A percentile compares a stretch with the other conserved stretches of the same genome.
Evolutionary conservation across 2,797 vertebrate genomes (phyloP).

Genomic region (Microctenopoma stevenorrisi): DNA sequence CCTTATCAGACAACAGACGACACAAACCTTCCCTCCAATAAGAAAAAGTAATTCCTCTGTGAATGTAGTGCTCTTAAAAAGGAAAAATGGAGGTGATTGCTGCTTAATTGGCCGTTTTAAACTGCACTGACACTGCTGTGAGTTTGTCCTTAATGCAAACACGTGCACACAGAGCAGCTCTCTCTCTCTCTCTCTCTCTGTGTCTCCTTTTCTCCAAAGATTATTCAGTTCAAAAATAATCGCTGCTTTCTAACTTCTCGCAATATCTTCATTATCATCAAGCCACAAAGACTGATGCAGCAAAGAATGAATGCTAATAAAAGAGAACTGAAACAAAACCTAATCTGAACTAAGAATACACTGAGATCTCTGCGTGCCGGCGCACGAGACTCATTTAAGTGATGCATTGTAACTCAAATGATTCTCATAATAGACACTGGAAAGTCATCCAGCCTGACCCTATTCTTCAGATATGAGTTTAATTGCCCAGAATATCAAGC

Average conservation of each 20-base stretch:
- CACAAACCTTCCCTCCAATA: slow-evolving; percentile 13
- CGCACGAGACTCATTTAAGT: slow-evolving; percentile 33
- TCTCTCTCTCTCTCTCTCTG: background rate
- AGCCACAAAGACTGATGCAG: background rate
- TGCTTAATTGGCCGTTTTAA: slow-evolving; percentile 28
- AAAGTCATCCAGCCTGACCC: slow-evolving; percentile 72
- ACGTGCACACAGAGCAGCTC: background rate
- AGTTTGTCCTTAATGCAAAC: background rate
- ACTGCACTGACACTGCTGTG: background rate
- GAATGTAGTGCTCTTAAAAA: slow-evolving; percentile 23
- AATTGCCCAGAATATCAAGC: slow-evolving; percentile 79
- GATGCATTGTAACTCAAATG: slow-evolving; percentile 44
- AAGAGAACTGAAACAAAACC: slow-evolving; percentile 30
- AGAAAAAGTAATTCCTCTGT: slow-evolving; percentile 30
- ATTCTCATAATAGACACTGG: slow-evolving; percentile 70
- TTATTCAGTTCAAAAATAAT: background rate
- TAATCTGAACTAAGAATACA: slow-evolving; percentile 19
- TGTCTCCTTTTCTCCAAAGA: slow-evolving; percentile 5
- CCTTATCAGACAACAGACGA: slow-evolving; percentile 24
- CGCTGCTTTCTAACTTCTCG: background rate
- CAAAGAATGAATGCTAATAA: slow-evolving; percentile 9
- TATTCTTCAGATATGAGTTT: slow-evolving; percentile 73
- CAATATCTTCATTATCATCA: background rate
- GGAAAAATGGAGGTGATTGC: slow-evolving; percentile 12
- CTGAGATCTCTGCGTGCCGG: slow-evolving; percentile 16